Evolutionary conservation across 2,113 vertebrate species (phyloP), one percentile per base, ranked within the genome.

Genomic region (Caranx melampygus): DNA sequence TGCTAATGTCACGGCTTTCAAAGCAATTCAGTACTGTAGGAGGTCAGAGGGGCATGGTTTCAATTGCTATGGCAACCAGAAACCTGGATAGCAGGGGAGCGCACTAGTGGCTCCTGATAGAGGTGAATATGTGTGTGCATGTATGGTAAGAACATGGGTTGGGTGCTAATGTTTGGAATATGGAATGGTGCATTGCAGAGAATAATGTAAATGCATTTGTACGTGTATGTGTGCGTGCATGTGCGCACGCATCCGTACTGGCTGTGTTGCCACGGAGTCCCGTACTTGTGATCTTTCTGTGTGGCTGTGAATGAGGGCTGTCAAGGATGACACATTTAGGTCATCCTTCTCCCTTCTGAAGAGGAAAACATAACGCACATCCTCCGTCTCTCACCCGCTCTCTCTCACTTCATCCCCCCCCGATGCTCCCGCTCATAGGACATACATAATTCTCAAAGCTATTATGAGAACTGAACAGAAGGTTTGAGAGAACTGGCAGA

Each of bases 1-100:
- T 68, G 78, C 75, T 78, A 47, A 78, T 74, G 67, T 42, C 64
- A 60, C 45, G 52, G 67, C 78, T 75, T 86, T 81, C 37, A 75
- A 52, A 84, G 75, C 21, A 16, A 76, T 79, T 83, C 44, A 82
- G 55, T 33, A 55, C 44, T 80, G 55, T 33, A 55, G 34, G 72
- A 82, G 40, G 64, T 78, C 75, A 72, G 40, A 67, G 70, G 75
- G 62, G 34, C 37, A 74, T 60, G 64, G 69, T 76, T 89, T 20
- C 11, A 7, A 82, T 91, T 66, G 58, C 86, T 75, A 90, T 91
- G 85, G 87, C 64, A 89, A 91, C 90, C 45, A 51, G 42, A 79
- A 85, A 77, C 51, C 74, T 81, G 52, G 21, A 81, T 79, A 70
- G 59, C 65, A 81, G 44, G 45, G 26, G 26, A 61, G 40, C 52